Conservation (phyloP, 2,113 vertebrate genomes). For the Glareola pratincola region DNA sequence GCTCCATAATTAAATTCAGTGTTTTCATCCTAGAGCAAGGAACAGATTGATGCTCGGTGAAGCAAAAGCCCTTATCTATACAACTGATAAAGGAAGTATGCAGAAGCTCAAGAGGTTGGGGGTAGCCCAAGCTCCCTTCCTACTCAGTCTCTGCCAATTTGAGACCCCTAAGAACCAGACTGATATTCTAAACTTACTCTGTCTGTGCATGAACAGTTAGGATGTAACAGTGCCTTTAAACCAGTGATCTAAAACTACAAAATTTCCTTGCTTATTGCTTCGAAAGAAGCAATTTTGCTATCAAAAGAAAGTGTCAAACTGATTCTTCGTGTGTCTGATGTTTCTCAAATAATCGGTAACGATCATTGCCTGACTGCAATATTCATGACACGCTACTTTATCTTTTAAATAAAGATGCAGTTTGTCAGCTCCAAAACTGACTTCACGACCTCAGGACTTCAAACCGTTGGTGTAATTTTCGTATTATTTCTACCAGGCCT, state of each 20-base stretch:
- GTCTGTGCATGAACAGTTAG: neutral
- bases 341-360: neutral
- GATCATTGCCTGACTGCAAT: neutral
- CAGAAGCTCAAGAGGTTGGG: neutral
- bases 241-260: neutral
- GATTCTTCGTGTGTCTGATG: neutral
- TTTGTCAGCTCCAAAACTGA: neutral
- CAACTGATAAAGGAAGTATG: constrained; percentile 28
- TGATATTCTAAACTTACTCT: neutral
- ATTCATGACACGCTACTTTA: neutral
- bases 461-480: neutral
- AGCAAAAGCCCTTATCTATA: constrained; percentile 20
- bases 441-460: neutral
- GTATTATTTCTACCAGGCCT: neutral
- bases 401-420: neutral
- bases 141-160: constrained; percentile 12
- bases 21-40: neutral
- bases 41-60: neutral
- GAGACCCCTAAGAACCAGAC: neutral
- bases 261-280: neutral
- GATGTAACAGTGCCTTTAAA: neutral
- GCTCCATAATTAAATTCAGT: neutral
- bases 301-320: neutral
- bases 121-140: neutral
- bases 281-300: too few relatives aligned